A percentile compares a stretch with the other conserved stretches of the same genome.
Evolutionary conservation across 2,888 invertebrate genomes (phyloP).

Genomic region (Drosophila borealis): DNA sequence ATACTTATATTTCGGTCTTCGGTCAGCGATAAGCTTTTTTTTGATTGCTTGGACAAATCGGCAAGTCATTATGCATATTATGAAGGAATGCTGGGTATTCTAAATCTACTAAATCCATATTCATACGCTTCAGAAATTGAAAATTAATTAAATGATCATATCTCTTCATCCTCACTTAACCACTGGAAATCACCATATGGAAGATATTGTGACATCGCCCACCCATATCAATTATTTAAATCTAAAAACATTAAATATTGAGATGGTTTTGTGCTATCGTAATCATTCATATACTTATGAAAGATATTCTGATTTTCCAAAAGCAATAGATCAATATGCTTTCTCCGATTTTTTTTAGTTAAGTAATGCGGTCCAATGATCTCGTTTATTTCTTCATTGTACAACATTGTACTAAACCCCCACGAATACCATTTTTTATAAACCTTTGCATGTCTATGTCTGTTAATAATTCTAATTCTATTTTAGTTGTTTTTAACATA

Average conservation of each 20-base stretch:
- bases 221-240: constrained; percentile 56
- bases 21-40: neutral
- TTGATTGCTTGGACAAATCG: too few species aligned
- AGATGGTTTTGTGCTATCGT: constrained; percentile 53
- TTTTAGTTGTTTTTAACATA: constrained; percentile 75
- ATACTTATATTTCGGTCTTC: neutral
- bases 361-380: too few species aligned
- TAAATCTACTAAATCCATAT: neutral
- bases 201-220: constrained; percentile 43
- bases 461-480: constrained; percentile 75
- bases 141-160: neutral
- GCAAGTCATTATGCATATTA: too few species aligned
- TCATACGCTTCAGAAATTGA: neutral
- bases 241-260: constrained; percentile 45
- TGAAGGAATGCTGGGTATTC: too few species aligned
- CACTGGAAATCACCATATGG: too few species aligned
- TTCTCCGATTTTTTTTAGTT: too few species aligned
- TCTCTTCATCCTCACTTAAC: neutral
- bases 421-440: constrained; percentile 67
- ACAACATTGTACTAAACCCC: constrained; percentile 72
- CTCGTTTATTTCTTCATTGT: too few species aligned
- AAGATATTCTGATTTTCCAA: too few species aligned
- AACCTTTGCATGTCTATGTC: constrained; percentile 80
- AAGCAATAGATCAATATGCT: too few species aligned
- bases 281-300: constrained; percentile 78